A percentile compares a stretch with the other conserved stretches of the same genome.
Evolutionary conservation across 2,113 vertebrate species (phyloP).

Genomic region (Chaetodon auriga): DNA sequence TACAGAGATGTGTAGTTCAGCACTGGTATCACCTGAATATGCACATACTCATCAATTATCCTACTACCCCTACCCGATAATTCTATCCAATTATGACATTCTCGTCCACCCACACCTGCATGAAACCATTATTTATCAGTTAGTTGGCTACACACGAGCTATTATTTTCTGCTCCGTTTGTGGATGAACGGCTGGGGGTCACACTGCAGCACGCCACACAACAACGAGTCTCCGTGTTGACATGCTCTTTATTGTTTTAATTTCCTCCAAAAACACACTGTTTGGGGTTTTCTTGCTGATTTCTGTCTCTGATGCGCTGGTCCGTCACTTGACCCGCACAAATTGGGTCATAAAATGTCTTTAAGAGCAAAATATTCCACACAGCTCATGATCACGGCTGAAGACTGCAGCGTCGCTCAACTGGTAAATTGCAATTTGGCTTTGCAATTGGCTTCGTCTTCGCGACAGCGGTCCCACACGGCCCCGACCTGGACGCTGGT

Average conservation of each 20-base stretch:
- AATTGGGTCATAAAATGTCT: neutral
- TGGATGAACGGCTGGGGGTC: neutral
- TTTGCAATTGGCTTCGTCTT: neutral
- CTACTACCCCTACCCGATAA: neutral
- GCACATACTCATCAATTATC: conserved; percentile 19
- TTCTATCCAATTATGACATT: conserved; percentile 23
- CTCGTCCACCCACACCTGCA: neutral
- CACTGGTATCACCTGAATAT: neutral
- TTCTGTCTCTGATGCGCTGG: neutral
- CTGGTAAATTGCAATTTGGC: neutral
- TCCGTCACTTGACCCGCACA: neutral
- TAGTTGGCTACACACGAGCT: neutral
- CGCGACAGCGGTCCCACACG: neutral
- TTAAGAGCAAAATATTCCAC: neutral
- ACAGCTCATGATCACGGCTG: neutral
- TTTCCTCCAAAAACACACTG: neutral
- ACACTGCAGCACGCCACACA: neutral
- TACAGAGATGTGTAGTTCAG: neutral
- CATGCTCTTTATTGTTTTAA: neutral
- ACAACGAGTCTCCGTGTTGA: neutral
- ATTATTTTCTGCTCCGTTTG: neutral
- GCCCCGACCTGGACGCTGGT: neutral
- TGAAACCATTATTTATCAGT: conserved; percentile 13
- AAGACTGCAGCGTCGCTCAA: neutral
- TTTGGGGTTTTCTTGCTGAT: neutral